Conservation (phyloP, 2,113 vertebrate genomes). For the Coreoperca whiteheadi region DNA sequence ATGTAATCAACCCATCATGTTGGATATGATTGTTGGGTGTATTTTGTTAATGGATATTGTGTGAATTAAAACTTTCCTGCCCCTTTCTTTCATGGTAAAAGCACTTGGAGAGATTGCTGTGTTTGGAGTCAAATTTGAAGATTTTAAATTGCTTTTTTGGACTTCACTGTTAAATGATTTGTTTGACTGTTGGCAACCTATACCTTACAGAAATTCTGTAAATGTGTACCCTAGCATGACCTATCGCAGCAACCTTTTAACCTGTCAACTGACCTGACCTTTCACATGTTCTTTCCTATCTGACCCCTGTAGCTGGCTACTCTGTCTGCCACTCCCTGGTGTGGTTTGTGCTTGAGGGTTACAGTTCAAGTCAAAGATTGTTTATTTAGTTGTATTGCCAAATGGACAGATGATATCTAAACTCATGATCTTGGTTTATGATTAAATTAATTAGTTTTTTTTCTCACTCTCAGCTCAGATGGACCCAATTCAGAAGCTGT, state of each 20-base stretch:
- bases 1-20: slow-evolving; percentile 12
- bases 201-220: not conserved
- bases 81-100: slow-evolving; percentile 24
- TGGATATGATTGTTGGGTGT: slow-evolving; percentile 16
- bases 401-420: slow-evolving; percentile 6
- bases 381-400: not conserved
- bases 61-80: slow-evolving; percentile 29
- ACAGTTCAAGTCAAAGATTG: slow-evolving; percentile 5
- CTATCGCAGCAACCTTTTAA: slow-evolving; percentile 33
- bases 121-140: slow-evolving; percentile 14
- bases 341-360: slow-evolving; percentile 58
- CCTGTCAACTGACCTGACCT: slow-evolving; percentile 25
- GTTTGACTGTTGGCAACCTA: not conserved
- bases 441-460: not conserved
- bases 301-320: slow-evolving; percentile 30
- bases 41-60: slow-evolving; percentile 23
- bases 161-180: slow-evolving; percentile 1
- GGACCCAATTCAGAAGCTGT: slow-evolving; percentile 95
- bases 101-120: slow-evolving; percentile 37
- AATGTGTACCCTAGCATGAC: slow-evolving; percentile 38
- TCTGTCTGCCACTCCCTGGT: slow-evolving; percentile 22
- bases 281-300: slow-evolving; percentile 19
- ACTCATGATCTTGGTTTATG: slow-evolving; percentile 1
- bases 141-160: slow-evolving; percentile 4
- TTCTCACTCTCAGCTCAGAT: slow-evolving; percentile 80